phyloP scores from a whole-genome alignment of 2,797 vertebrate genomes.

The Helarctos malayanus region DNA sequence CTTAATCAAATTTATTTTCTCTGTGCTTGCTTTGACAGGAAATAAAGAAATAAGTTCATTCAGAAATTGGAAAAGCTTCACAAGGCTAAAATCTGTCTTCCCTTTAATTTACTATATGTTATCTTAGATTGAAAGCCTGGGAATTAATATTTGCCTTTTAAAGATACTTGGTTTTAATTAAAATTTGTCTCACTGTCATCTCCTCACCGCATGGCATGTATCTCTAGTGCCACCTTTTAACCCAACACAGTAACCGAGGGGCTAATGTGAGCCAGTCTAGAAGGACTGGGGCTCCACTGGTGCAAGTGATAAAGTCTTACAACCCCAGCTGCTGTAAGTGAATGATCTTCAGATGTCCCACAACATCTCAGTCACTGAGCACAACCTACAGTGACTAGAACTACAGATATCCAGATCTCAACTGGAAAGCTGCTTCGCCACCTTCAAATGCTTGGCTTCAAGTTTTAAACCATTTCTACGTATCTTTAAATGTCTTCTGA shows the following conservation, averaged over 20 bases:
- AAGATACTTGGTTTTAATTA: background rate
- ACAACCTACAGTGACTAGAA: background rate
- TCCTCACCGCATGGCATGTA: background rate
- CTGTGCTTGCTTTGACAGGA: background rate
- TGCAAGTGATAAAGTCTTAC: background rate
- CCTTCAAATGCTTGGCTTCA: conserved; percentile 5
- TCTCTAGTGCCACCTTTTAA: background rate
- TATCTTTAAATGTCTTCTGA: conserved; percentile 19
- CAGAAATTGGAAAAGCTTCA: background rate
- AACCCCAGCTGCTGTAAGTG: background rate
- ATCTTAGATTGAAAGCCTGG: background rate
- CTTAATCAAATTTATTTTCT: background rate
- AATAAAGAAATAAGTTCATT: conserved; percentile 35
- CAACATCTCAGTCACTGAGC: background rate
- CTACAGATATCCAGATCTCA: background rate
- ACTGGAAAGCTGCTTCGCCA: background rate
- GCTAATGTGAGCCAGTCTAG: background rate
- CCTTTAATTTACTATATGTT: background rate
- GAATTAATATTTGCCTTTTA: background rate
- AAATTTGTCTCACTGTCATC: background rate
- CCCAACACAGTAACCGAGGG: background rate
- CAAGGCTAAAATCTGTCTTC: background rate
- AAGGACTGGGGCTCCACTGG: background rate
- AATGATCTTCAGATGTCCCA: background rate
- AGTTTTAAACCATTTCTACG: conserved; percentile 29